Evolutionary conservation across 1,140 invertebrate genomes (phyloP).

Genomic region (Pseudomyrmex pallidus): DNA sequence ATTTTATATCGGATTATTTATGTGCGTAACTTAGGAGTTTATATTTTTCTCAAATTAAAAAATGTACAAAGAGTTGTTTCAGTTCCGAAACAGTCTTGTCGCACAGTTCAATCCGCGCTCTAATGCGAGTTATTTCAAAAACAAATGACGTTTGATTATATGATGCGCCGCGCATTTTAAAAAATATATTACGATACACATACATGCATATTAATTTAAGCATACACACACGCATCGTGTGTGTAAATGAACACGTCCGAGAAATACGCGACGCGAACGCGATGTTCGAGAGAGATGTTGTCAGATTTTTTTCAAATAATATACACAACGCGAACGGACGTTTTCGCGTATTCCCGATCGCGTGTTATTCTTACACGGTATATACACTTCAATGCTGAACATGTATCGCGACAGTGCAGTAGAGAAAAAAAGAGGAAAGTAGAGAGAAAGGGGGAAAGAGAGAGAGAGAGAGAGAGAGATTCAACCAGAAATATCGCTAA

Average conservation of each 20-base stretch:
- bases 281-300: not conserved
- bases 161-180: not conserved
- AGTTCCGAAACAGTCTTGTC: no score
- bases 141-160: not conserved
- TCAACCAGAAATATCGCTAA: slow-evolving; percentile 52
- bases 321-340: slow-evolving; percentile 23
- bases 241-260: not conserved
- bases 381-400: not conserved
- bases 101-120: no score
- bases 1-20: not conserved
- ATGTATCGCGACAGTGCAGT: slow-evolving; percentile 33
- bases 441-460: no score
- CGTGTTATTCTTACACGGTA: slow-evolving; percentile 49
- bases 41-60: no score
- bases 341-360: slow-evolving; percentile 44
- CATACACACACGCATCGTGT: not conserved
- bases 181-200: no score
- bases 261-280: not conserved
- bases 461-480: not conserved
- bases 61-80: no score
- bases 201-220: not conserved
- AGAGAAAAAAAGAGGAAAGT: not conserved
- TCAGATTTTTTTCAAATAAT: slow-evolving; percentile 32
- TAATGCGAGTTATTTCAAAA: slow-evolving; percentile 10
- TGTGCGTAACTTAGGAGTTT: no score